phyloP scores from a whole-genome alignment of 2,797 vertebrate genomes.

The Meda fulgida region DNA sequence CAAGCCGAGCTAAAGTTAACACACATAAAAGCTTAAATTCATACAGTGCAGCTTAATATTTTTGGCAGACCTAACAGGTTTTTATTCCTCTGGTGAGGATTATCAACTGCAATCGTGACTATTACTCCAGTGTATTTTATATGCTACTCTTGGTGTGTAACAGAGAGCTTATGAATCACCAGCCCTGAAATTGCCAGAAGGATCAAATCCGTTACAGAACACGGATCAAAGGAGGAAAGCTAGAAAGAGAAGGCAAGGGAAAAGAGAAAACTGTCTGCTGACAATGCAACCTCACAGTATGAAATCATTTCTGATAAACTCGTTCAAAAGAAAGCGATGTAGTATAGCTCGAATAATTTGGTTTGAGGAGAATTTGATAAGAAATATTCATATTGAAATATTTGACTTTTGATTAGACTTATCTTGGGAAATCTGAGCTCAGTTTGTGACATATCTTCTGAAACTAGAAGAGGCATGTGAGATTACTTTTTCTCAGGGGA shows the following conservation, averaged over 20 bases:
- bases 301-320: conserved; percentile 14
- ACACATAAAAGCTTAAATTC: not conserved
- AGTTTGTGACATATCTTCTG: not conserved
- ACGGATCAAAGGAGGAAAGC: conserved; percentile 6
- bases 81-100: conserved; percentile 31
- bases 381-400: conserved; percentile 11
- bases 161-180: conserved; percentile 23
- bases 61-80: conserved; percentile 37
- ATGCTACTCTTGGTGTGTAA: conserved; percentile 19
- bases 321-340: not conserved
- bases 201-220: conserved; percentile 23
- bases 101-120: conserved; percentile 8
- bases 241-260: conserved; percentile 4
- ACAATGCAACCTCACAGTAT: not conserved
- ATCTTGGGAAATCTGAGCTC: not conserved
- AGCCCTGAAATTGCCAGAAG: not conserved
- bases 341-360: not conserved
- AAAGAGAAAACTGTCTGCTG: conserved; percentile 21
- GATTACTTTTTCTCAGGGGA: not conserved
- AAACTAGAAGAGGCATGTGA: not conserved
- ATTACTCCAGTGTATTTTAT: conserved; percentile 27
- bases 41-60: conserved; percentile 37
- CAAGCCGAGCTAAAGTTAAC: not conserved
- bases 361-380: not conserved
- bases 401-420: conserved; percentile 14